Evolutionary conservation across 2,113 vertebrate genomes (phyloP).

Genomic region (Sorex fumeus): DNA sequence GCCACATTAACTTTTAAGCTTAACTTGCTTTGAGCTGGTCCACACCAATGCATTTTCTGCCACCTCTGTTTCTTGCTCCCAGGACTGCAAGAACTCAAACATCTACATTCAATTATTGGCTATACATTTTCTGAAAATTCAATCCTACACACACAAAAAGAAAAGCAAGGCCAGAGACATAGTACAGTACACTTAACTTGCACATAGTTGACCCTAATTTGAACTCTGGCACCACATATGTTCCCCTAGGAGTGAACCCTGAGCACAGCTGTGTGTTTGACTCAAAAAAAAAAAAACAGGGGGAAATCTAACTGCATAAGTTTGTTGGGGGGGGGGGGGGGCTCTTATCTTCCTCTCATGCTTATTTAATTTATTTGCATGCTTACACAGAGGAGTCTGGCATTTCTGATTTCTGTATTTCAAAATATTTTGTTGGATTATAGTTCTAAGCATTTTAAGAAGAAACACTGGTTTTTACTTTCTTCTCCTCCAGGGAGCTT

Average conservation of each 20-base stretch:
- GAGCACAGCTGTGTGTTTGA: no score
- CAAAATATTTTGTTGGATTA: not conserved
- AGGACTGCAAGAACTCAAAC: not conserved
- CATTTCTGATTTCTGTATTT: not conserved
- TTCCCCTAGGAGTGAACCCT: no score
- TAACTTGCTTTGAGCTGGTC: conserved; percentile 27
- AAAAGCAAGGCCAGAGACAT: not conserved
- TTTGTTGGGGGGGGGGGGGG: not conserved
- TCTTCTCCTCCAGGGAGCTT: no score
- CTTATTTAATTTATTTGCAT: not conserved
- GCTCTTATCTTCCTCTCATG: not conserved
- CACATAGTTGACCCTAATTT: no score
- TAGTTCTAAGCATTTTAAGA: no score
- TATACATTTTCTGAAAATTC: conserved; percentile 42
- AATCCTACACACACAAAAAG: not conserved
- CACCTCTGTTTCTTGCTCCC: not conserved
- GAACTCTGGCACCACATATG: no score
- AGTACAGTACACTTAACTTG: no score
- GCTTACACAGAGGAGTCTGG: not conserved
- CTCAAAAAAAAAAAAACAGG: no score
- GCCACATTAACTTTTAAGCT: not conserved
- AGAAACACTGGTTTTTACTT: no score
- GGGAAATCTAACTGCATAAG: no score
- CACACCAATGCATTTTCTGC: not conserved
- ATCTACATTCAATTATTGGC: not conserved